phyloP scores from a whole-genome alignment of 2,888 invertebrate genomes.

The Deladenus siricidicola region DNA sequence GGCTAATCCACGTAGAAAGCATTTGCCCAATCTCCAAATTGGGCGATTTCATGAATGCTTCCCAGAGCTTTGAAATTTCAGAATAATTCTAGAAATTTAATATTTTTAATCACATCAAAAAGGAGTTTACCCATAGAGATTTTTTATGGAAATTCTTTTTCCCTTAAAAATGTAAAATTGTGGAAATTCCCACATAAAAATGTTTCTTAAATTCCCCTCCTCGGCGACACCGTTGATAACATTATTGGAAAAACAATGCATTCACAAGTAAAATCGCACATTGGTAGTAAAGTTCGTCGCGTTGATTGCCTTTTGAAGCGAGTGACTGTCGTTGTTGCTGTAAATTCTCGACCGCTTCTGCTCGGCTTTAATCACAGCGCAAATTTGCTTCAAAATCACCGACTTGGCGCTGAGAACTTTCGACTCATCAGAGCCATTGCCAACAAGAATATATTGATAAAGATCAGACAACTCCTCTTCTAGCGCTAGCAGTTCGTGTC shows the following conservation, averaged over 20 bases:
- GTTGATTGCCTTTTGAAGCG: neutral
- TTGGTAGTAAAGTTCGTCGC: neutral
- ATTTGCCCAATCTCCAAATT: slow-evolving; percentile 23
- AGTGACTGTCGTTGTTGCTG: neutral
- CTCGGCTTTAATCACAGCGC: neutral
- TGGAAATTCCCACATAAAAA: no score
- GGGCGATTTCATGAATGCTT: neutral
- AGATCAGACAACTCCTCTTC: no score
- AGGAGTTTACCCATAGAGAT: no score
- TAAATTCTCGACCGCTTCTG: neutral
- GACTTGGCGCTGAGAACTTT: neutral
- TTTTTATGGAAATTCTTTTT: no score
- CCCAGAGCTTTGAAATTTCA: neutral
- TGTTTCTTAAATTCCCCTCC: no score
- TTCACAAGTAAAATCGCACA: neutral
- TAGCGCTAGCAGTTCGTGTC: no score
- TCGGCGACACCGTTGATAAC: neutral
- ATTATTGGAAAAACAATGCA: neutral
- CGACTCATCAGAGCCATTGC: neutral
- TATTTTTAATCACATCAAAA: no score
- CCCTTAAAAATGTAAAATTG: no score
- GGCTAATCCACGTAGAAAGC: slow-evolving; percentile 18
- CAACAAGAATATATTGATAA: no score
- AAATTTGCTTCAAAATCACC: neutral
- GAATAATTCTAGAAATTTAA: neutral